Evolutionary conservation across 2,888 invertebrate species (phyloP), one percentile per base, ranked within the genome.

Genomic region (Tuta absoluta): DNA sequence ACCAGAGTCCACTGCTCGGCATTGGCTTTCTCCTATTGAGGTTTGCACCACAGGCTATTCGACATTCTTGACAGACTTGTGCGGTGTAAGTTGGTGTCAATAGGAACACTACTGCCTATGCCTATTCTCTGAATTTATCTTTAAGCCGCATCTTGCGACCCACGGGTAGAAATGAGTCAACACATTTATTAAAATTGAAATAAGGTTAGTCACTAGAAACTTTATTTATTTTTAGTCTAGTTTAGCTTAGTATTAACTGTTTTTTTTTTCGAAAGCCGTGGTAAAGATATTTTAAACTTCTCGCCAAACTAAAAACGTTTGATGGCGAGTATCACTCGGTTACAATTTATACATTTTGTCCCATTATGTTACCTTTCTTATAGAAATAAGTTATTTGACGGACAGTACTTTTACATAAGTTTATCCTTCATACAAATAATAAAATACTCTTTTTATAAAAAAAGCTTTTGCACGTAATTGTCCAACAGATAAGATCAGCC

Each of bases 401-500:
- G 0, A 19, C 49, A 5, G 28, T 5, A 49, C 49, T 10, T 21
- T 49, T 49, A n/a, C n/a, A n/a, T n/a, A n/a, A 7, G 49, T 10
- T 12, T 53, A 23, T 24, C 12, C 24, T 21, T 12, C 10, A 12
- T 23, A 24, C n/a, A 24, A 11, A 56, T 24, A 28, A 14, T 14
- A 56, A 28, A 28, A 12, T 8, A n/a, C n/a, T 24, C n/a, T 8
- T 12, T 1, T 28, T 33, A 33, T n/a, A 5, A 17, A 17, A 21
- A 58, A 8, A 37, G 19, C 58, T 58, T 38, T 38, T 21, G 58
- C 21, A 19, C 21, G 7, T 38, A 21, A 38, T 38, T 38, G 58
- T 58, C 17, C 58, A 38, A 37, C 38, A 58, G 58, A 58, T 58
- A 58, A 58, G 38, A 58, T 58, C 58, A 56, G 28, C 56, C 56